Evolutionary conservation across 2,797 vertebrate genomes (phyloP), one percentile per base, ranked within the genome.

Genomic region (Dendrocincla fuliginosa): DNA sequence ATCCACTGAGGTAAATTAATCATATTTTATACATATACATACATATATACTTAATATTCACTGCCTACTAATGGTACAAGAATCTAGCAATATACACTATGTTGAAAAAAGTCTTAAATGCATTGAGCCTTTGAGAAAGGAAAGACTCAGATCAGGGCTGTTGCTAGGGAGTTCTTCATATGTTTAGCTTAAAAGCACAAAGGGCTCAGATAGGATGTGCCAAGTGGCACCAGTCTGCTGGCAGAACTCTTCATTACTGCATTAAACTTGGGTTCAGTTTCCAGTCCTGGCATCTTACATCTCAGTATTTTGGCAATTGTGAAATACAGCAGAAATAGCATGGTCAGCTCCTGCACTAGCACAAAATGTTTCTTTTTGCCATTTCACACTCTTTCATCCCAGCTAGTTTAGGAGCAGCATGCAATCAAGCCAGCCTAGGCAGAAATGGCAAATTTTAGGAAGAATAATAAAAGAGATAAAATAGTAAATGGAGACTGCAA

Each of bases 1-100:
- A 78, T 98, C 98, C 92, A 99, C 99, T 97, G 99, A 99, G 97
- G 99, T 99, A 98, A 98, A 97, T 84, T 41, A 56, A 19, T 71
- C 5, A 9, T 37, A 5, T 25, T 65, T n/a, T 67, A 19, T 77
- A 35, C 33, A 37, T 41, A 16, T 13, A 27, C 32, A 50, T 30
- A 3, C 13, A 7, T 46, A 5, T 32, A 5, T 37, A 30, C 30
- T 78, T 80, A 64, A 50, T 74, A 20, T 84, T 90, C n/a, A 8
- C 30, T 78, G 11, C 37, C 23, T 84, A 47, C 25, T 44, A 77
- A 50, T 50, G 23, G 55, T 37, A 60, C 7, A 61, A 86, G n/a
- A 84, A 69, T 88, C 23, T 81, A 59, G 28, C 11, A 82, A 60
- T 63, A 59, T 17, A 25, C 6, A 76, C 12, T 9, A 6, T 22